Conservation (phyloP, 2,113 vertebrate species). For the Heptranchias perlo region DNA sequence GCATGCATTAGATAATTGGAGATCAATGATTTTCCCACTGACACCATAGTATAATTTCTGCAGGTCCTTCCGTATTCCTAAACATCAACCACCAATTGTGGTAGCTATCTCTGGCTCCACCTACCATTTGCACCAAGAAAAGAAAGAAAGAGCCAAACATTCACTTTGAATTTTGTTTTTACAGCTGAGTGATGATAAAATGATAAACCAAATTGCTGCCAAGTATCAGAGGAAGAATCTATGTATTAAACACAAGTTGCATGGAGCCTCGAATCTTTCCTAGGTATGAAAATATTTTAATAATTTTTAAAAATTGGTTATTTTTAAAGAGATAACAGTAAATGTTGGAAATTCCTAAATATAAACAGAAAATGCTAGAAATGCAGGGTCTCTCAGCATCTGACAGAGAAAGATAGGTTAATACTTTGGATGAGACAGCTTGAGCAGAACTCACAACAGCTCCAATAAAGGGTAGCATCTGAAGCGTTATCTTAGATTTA, state of each 20-base stretch:
- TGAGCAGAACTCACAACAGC: neutral
- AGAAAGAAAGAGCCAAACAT: neutral
- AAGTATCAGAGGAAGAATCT: no score
- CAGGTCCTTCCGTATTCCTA: neutral
- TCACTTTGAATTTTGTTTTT: neutral
- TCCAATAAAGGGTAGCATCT: neutral
- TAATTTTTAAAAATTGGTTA: no score
- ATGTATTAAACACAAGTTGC: neutral
- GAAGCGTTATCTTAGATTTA: neutral
- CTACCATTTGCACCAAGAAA: neutral
- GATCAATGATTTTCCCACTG: neutral
- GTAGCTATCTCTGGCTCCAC: conserved; percentile 2
- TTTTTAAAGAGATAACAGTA: neutral
- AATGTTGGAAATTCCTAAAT: neutral
- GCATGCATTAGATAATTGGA: neutral
- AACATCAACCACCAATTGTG: neutral
- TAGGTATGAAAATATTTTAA: neutral
- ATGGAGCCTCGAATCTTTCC: neutral
- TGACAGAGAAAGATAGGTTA: neutral
- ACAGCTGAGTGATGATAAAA: neutral
- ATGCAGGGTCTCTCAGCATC: neutral
- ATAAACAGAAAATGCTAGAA: neutral
- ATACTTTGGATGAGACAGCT: neutral
- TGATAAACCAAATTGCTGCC: neutral
- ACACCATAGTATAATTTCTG: neutral